Evolutionary conservation across 2,113 vertebrate genomes (phyloP).

Genomic region (Psittacara wagleri): DNA sequence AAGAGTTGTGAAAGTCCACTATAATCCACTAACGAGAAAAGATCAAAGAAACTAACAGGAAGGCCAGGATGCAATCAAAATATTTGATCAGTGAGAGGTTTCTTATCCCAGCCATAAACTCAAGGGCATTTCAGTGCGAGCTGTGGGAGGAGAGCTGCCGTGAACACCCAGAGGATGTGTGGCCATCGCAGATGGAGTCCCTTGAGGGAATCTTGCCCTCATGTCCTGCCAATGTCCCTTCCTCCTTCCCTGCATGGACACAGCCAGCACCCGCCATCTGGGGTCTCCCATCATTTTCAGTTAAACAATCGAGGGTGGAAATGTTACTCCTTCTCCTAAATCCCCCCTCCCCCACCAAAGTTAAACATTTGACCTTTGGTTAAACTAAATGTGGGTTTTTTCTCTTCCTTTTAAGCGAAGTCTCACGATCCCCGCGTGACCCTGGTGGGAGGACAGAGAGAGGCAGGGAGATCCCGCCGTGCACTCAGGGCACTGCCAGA

Average conservation of each 20-base stretch:
- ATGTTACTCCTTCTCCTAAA: neutral
- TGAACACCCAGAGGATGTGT: neutral
- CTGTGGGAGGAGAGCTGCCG: neutral
- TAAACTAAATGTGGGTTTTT: neutral
- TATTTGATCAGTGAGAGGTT: slow-evolving; percentile 18
- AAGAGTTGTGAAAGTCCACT: neutral
- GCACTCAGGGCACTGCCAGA: neutral
- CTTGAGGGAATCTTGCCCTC: neutral
- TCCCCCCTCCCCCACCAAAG: neutral
- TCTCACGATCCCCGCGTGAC: slow-evolving; percentile 50
- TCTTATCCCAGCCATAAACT: neutral
- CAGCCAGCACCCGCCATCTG: rapidly evolving
- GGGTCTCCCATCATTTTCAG: rapidly evolving
- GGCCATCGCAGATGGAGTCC: neutral
- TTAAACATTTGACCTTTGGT: slow-evolving; percentile 33
- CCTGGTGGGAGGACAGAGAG: neutral
- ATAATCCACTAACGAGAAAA: neutral
- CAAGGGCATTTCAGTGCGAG: neutral
- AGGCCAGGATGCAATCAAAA: slow-evolving; percentile 24
- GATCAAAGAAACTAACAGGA: slow-evolving; percentile 48
- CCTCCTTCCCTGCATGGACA: no score
- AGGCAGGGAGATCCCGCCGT: neutral
- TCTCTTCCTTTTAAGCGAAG: neutral
- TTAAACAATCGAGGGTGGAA: neutral
- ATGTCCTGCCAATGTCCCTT: rapidly evolving